phyloP scores from a whole-genome alignment of 2,888 invertebrate genomes.

The Chouioia cunea region DNA sequence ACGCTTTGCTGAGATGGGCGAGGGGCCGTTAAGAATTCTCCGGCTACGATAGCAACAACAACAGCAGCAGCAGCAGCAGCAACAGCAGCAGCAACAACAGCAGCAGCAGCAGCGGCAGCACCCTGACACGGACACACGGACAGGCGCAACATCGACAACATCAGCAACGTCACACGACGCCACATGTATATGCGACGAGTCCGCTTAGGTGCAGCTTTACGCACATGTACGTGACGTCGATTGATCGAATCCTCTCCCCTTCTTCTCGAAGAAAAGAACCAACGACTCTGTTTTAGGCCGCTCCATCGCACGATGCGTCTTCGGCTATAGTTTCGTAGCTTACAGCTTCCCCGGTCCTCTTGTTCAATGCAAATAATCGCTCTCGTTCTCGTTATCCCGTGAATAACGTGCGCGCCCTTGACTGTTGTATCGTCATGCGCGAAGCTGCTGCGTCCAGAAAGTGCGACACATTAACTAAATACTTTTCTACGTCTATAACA shows the following conservation, averaged over 20 bases:
- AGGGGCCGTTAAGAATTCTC: constrained; percentile 82
- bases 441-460: no score
- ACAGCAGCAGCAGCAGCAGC: constrained; percentile 5
- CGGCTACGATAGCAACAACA: no score
- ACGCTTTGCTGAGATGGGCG: constrained; percentile 94
- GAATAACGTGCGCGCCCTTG: not conserved
- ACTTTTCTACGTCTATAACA: no score
- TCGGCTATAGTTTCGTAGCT: no score
- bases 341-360: not conserved
- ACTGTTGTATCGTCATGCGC: no score
- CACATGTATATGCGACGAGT: not conserved
- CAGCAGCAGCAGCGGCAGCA: not conserved
- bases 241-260: no score
- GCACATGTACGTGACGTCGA: no score
- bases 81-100: not conserved
- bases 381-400: not conserved
- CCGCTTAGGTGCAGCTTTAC: no score
- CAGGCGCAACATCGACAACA: not conserved
- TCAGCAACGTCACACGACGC: not conserved
- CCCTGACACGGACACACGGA: constrained; percentile 10
- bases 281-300: no score
- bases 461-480: no score
- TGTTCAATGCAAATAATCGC: not conserved
- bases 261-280: no score
- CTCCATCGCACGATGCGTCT: no score